Base-by-base conservation (phyloP, 1,140 invertebrate genomes). In the Thereuonema tuberculata region DNA sequence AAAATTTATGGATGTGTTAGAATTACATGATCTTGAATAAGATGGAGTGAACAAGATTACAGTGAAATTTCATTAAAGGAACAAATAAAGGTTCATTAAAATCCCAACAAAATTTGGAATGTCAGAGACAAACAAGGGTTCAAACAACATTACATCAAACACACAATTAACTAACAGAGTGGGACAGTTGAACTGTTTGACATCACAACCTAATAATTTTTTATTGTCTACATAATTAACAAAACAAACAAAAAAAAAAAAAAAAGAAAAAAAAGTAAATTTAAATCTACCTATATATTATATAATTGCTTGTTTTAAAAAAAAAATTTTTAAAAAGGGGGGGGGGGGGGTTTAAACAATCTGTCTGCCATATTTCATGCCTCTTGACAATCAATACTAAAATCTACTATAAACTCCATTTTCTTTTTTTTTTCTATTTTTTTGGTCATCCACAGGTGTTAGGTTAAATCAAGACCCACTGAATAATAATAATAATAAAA, bases 41-140 rank as follows among this genome's bases (percentile, higher is more conserved):
- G 48, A 50, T 50, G 48, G 21, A 50, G 48, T 50, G 21, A 50
- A 50, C n/a, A n/a, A n/a, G n/a, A n/a, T n/a, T 50, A 50, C 48
- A 50, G 48, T 50, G 48, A 50, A 50, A 50, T 20, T 43, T 43
- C 9, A 12, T 43, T 12, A 43, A 12, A 12, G 37, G 9, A n/a
- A 17, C 31, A 20, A 50, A 50, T 12, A 5, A 20, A 50, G 21
- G 48, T 50, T 50, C 48, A n/a, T 17, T 50, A 50, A 5, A 50
- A 50, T 50, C 48, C 48, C 48, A 50, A 50, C 48, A 50, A 14
- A 50, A 50, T 50, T 50, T 50, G 48, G 48, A 50, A 50, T 50
- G 48, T 50, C 21, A 24, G 21, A 50, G 48, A 50, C 48, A 5
- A 14, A 37, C 5, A 50, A 20, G 48, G 9, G 3, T 50, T 9